Base-by-base conservation (phyloP, 2,888 invertebrate species). In the Drosophila phalerata region DNA sequence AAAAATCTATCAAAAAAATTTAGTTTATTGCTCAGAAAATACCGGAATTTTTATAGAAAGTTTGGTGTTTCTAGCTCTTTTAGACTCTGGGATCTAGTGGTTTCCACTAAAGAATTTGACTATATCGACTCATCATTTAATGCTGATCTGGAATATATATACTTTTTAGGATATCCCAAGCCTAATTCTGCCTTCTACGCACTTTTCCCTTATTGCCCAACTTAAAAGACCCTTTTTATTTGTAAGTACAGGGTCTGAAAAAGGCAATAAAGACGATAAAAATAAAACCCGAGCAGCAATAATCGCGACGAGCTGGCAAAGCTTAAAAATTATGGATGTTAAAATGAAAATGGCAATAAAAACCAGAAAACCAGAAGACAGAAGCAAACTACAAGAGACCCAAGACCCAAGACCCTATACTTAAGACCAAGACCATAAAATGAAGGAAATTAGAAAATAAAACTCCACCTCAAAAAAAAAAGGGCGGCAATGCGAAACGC, bases 291-390 rank as follows among this genome's bases (percentile, higher is more conserved):
- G 76, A 77, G 51, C 55, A 47, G 34, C 57, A 45, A 57, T 57
- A 57, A 57, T 45, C 57, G 34, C 57, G 68, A 83, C 84, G 64
- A 73, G 78, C 65, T 25, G 68, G 63, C 73, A 69, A 70, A 83
- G 78, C 62, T 55, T 32, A 42, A 68, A 81, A 70, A 80, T 86
- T 73, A 81, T 86, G 84, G 58, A 69, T 86, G 81, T 69, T 77
- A 60, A 81, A 84, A 74, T 68, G 66, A 78, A 81, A 81, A 86
- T 77, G 70, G 81, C 70, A 71, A 80, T 83, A 83, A 88, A 87
- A 68, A 53, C 32, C 61, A 34, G 17, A 45, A 67, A 51, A 48
- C 49, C 42, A 61, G 45, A 55, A 64, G 40, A 38, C 28, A 49
- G 47, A 49, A 45, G 17, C 32, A 42, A 51, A 34, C 42, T 30